Base-by-base conservation (phyloP, 2,797 vertebrate genomes). In the Cyclura pinguis region DNA sequence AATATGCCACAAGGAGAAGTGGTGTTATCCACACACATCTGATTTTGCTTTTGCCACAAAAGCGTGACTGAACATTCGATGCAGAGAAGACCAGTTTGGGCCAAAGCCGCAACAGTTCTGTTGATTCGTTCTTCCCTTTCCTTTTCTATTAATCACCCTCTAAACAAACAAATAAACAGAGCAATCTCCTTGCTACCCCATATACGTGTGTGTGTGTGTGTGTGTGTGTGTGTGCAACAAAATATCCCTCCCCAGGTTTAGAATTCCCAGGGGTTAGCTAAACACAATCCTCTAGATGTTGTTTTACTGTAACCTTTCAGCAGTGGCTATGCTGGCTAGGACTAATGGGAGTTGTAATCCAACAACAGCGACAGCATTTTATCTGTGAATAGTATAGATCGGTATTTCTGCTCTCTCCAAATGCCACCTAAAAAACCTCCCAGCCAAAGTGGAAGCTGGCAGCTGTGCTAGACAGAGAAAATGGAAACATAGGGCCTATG, bases 21-120 rank as follows among this genome's bases (percentile, higher is more conserved):
- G 38, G 14, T 73, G 38, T 42, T 1, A 50, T 22, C 50, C 24
- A n/a, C 38, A 10, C 29, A 10, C 2, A 0, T 85, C 86, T 55
- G n/a, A 55, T 88, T 88, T 81, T 85, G 29, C 42, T 72, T 89
- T 91, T 78, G 42, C 22, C n/a, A 12, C 24, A 59, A 55, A 87
- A 22, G 72, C 35, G 7, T 2, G 14, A 90, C 73, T 13, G 74
- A 16, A 22, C 0, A 22, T 16, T 27, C 57, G 38, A 73, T n/a
- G 27, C 38, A 57, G 78, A 20, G 29, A 52, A 74, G 5, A 38
- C 35, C 42, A 42, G 55, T 22, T 62, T 52, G 52, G 16, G n/a
- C 52, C 24, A 85, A 84, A 42, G 27, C 35, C 52, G 27, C 14
- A 47, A 35, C 13, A 6, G 27, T 0, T 18, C 27, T 55, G n/a